phyloP scores from a whole-genome alignment of 2,797 vertebrate genomes.

The Borostomias antarcticus region DNA sequence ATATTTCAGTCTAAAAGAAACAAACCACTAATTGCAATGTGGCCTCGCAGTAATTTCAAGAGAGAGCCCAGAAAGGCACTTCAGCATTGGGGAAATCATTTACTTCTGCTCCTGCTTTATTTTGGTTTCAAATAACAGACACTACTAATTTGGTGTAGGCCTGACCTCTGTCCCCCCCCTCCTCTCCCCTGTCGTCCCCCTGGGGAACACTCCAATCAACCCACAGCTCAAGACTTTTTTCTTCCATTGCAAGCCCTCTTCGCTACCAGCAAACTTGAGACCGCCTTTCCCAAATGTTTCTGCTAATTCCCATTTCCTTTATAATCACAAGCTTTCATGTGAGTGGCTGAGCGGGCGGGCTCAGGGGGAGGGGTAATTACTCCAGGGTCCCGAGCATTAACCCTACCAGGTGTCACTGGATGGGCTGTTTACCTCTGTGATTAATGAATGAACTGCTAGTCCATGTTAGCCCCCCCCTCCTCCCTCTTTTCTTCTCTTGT shows the following conservation, averaged over 20 bases:
- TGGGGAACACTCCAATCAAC: constrained; percentile 88
- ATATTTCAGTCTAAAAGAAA: constrained; percentile 86
- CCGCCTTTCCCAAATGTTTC: constrained; percentile 83
- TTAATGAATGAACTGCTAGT: constrained; percentile 92
- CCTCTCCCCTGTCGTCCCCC: constrained; percentile 55
- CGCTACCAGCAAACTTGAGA: constrained; percentile 75
- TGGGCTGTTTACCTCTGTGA: constrained; percentile 87
- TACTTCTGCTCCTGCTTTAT: constrained; percentile 87
- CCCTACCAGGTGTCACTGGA: constrained; percentile 90
- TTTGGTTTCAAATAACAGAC: constrained; percentile 94
- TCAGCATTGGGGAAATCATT: constrained; percentile 80
- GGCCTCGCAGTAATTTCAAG: constrained; percentile 79
- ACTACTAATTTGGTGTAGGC: constrained; percentile 88
- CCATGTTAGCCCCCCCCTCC: constrained; percentile 60
- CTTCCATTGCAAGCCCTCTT: constrained; percentile 49
- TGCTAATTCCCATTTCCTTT: constrained; percentile 96
- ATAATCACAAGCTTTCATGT: constrained; percentile 91
- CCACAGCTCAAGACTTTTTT: constrained; percentile 64
- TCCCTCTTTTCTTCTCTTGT: constrained; percentile 54
- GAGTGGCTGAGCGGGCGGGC: constrained; percentile 77
- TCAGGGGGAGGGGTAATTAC: constrained; percentile 82
- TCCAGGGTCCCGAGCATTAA: constrained; percentile 87
- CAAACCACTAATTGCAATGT: constrained; percentile 84
- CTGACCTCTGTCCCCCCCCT: constrained; percentile 77
- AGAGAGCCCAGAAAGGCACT: constrained; percentile 76